Evolutionary conservation across 1,140 invertebrate genomes (phyloP).

Genomic region (Procambarus clarkii): DNA sequence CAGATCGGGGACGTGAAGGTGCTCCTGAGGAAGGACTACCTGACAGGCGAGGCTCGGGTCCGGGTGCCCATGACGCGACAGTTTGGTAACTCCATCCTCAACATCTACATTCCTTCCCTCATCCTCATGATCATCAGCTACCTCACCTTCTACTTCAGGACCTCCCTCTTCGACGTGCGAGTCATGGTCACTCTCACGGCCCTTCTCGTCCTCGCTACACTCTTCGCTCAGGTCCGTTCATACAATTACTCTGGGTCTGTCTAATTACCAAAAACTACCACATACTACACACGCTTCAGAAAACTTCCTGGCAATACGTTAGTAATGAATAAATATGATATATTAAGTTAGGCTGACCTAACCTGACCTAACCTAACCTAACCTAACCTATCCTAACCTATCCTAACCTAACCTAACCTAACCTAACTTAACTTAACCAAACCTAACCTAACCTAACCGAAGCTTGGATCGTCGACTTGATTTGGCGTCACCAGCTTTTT

Average conservation of each 20-base stretch:
- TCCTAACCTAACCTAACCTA: too few relatives aligned
- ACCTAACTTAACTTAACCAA: too few relatives aligned
- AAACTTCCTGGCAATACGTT: too few relatives aligned
- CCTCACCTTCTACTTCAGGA: constrained; percentile 62
- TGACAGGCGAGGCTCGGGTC: constrained; percentile 29
- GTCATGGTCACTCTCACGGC: constrained; percentile 51
- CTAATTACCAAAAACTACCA: too few relatives aligned
- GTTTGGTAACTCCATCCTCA: constrained; percentile 56
- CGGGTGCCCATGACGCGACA: constrained; percentile 54
- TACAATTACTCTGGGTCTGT: not conserved
- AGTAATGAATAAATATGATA: too few relatives aligned
- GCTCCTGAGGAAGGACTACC: constrained; percentile 22
- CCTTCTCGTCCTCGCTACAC: constrained; percentile 57
- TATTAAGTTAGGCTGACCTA: too few relatives aligned
- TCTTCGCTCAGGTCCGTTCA: constrained; percentile 47
- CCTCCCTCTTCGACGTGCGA: constrained; percentile 52
- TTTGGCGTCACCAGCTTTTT: too few relatives aligned
- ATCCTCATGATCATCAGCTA: constrained; percentile 61
- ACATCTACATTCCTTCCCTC: constrained; percentile 60
- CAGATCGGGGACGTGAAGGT: constrained; percentile 46
- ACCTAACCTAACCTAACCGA: too few relatives aligned
- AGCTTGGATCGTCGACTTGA: too few relatives aligned
- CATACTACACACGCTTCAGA: too few relatives aligned
- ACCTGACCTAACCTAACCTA: too few relatives aligned
- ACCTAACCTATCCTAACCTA: too few relatives aligned